Base-by-base conservation (phyloP, 2,797 vertebrate genomes). In the Spondyliosoma cantharus region DNA sequence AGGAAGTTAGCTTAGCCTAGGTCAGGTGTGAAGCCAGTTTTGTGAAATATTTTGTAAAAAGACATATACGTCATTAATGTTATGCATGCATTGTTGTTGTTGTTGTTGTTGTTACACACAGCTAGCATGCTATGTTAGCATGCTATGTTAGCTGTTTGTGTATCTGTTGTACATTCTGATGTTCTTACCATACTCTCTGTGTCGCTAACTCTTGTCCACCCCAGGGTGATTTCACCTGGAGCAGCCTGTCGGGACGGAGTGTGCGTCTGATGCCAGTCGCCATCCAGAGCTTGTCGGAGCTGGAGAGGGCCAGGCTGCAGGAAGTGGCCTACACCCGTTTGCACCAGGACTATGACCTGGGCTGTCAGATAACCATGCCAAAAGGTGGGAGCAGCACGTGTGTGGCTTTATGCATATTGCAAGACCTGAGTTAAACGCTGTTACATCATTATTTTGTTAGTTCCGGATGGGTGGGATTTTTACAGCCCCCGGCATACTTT, bases 181-280 rank as follows among this genome's bases (percentile, higher is more conserved):
- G 8, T 12, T 42, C 27, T 58, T 2, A 24, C 24, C 37, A 24
- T 25, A 4, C 24, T 17, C 37, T 50, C 16, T 57, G 24, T 74
- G 43, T 29, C 5, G n/a, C n/a, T 32, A 2, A 43, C 15, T 5
- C n/a, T 42, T 50, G 3, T 78, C 24, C 13, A 3, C 25, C 12
- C 1, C 67, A 98, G 97, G 97, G 97, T 92, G 97, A 98, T 80
- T 97, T 97, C 94, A 98, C 97, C 91, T 98, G 97, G 97, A 97
- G 96, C 96, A 97, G 97, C 93, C 96, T 97, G 96, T 98, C 97
- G 24, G 97, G 97, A 58, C 96, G 96, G 91, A 97, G 95, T 0
- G 97, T 98, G 79, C 95, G 95, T 42, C 95, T 98, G 92, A 95
- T 95, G 80, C 96, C 97, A 3, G 97, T 98, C 57, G 92, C 95